Evolutionary conservation across 2,888 invertebrate genomes (phyloP), one percentile per base, ranked within the genome.

Genomic region (Macrophya annulata): DNA sequence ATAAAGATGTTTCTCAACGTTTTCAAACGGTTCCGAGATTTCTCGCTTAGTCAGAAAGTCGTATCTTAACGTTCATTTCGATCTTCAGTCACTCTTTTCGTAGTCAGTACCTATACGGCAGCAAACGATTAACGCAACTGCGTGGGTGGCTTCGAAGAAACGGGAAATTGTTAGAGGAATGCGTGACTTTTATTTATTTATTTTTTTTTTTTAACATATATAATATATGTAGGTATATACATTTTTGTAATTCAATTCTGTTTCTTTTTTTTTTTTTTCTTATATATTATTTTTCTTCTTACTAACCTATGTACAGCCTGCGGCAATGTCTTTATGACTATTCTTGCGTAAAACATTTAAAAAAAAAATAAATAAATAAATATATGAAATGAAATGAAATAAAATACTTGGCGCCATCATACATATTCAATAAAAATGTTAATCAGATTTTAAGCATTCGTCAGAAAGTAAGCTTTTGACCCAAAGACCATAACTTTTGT

Each of bases 371-470:
- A n/a, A n/a, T n/a, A n/a, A n/a, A n/a, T n/a, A n/a, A n/a, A n/a
- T n/a, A n/a, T n/a, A n/a, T n/a, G n/a, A 6, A 71, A 40, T 17
- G 15, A 17, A 9, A n/a, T 8, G 40, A 71, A 8, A 71, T 17
- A 55, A 62, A 62, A 81, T 43, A 81, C 81, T 81, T 81, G 81
- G 81, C 81, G 81, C 81, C 59, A 62, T 81, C 81, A 81, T 81
- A 81, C 81, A 81, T 81, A 81, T 81, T 81, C 59, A 81, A 81
- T 81, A 62, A 81, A 77, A 81, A 81, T 81, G 81, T 6, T 81
- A 81, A 81, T 81, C n/a, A 59, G 59, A 43, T 62, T 81, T 77
- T 31, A 43, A 8, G 43, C 15, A 81, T 62, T 81, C n/a, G 81
- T 81, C 59, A 68, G 68, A 31, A 62, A 12, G 21, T 21, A 68